Base-by-base conservation (phyloP, 2,113 vertebrate genomes). In the Sylvicapra grimmia region DNA sequence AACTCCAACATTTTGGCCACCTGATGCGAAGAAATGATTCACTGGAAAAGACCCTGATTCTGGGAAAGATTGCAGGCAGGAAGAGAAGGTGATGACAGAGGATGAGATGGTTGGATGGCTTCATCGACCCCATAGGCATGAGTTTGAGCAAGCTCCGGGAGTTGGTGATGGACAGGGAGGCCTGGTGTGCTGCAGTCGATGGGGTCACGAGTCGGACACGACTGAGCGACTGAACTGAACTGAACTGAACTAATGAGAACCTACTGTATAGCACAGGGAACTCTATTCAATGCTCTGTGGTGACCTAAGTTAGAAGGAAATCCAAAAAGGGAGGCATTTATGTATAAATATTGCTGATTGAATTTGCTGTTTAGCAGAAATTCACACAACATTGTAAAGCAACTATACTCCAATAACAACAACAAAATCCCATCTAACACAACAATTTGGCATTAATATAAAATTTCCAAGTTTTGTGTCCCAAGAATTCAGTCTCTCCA, bases 121-220 rank as follows among this genome's bases (percentile, higher is more conserved):
- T 75, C 68, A 75, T 36, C 3, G 1, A 40, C 68, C 40, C 4
- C 1, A 25, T 40, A 11, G 36, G 21, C 68, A 75, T 6, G 68
- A 75, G 36, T 75, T 12, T 75, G 68, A 75, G 10, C 36, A 75
- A 75, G 21, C 11, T 75, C 10, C 0, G 0, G n/a, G 10, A 75
- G 36, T 13, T 40, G 36, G 21, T 75, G 36, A 40, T 25, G 33
- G 36, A 25, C 36, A 75, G 21, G 19, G 10, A 23, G 9, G 21
- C 68, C 36, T 23, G 36, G 36, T 13, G 68, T 75, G 5, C 11
- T 40, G 68, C 36, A 75, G 36, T 40, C 0, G 0, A 72, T 23
- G 68, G 11, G 5, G 36, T 75, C 21, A 0, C 0, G 36, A 40
- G 21, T 75, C 3, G 0, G 21, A 25, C 36, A 75, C 0, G 5